Percentiles rank a stretch among this genome's conserved stretches.
These are phyloP conservation scores for Phrynocephalus versicolor DNA, from an alignment of 2,113 vertebrate genomes.

Conservation along the genomic window DNA sequence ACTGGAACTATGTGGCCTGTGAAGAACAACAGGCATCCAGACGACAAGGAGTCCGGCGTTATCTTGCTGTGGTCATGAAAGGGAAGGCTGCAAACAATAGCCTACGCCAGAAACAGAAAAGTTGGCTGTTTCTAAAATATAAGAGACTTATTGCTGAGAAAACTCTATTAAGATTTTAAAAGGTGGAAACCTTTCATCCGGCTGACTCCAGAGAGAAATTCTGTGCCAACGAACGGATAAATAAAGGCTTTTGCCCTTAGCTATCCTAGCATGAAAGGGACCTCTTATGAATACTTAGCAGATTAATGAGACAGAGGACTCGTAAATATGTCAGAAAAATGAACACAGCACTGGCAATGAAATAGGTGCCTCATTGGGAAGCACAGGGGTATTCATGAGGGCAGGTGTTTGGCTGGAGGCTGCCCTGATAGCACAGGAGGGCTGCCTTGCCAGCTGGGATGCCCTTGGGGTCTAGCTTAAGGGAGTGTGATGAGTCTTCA, in stretches of 20 bases:
- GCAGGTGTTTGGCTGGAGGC: conserved; percentile 25
- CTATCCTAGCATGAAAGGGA: conserved; percentile 65
- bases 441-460: background rate
- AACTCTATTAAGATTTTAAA: conserved; percentile 63
- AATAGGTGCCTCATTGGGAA: conserved; percentile 50
- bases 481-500: background rate
- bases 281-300: conserved; percentile 57
- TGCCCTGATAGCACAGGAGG: accelerated
- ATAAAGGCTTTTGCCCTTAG: conserved; percentile 69
- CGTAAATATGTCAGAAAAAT: conserved; percentile 70
- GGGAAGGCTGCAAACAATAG: conserved; percentile 23
- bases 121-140: conserved; percentile 53
- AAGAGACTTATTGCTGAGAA: conserved; percentile 52
- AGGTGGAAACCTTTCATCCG: conserved; percentile 64
- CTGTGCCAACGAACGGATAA: conserved; percentile 54
- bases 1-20: conserved; percentile 42
- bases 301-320: conserved; percentile 67
- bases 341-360: conserved; percentile 55
- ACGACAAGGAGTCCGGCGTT: conserved; percentile 36
- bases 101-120: conserved; percentile 38
- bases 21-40: background rate
- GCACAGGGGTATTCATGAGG: background rate
- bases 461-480: background rate
- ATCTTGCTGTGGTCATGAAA: conserved; percentile 58
- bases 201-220: conserved; percentile 59